phyloP scores from a whole-genome alignment of 1,140 invertebrate genomes.

The Cotesia glomerata region DNA sequence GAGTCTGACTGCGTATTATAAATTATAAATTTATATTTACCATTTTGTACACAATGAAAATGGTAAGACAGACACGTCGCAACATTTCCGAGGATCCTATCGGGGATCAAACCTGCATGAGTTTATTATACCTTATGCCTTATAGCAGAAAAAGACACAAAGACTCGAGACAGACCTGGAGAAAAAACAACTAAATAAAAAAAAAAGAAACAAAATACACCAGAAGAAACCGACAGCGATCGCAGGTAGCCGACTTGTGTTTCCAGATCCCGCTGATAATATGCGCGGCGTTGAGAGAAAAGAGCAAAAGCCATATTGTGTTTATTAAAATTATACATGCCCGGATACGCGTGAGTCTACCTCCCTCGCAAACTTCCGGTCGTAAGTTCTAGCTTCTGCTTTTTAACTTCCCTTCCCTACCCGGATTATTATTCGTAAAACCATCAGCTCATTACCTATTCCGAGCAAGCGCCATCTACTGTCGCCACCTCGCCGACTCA shows the following conservation, averaged over 20 bases:
- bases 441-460: not conserved
- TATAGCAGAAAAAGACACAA: too few relatives aligned
- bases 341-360: conserved; percentile 30
- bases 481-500: not conserved
- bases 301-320: not conserved
- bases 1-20: too few relatives aligned
- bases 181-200: not conserved
- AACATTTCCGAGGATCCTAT: conserved; percentile 6
- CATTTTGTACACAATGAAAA: too few relatives aligned
- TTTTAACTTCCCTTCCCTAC: not conserved
- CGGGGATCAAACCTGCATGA: too few relatives aligned
- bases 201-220: not conserved
- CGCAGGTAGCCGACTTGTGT: conserved; percentile 17
- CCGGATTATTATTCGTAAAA: too few relatives aligned
- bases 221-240: conserved; percentile 1
- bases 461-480: not conserved
- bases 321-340: conserved; percentile 4
- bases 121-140: too few relatives aligned
- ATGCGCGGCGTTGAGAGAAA: conserved; percentile 7
- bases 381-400: not conserved
- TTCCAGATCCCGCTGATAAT: conserved; percentile 20
- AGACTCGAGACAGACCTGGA: not conserved
- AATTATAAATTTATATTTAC: too few relatives aligned
- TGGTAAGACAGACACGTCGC: conserved; percentile 10
- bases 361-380: conserved; percentile 16